These are phyloP conservation scores for Corvus moneduloides DNA, from an alignment of 2,113 vertebrate genomes.

Conservation along the genomic window DNA sequence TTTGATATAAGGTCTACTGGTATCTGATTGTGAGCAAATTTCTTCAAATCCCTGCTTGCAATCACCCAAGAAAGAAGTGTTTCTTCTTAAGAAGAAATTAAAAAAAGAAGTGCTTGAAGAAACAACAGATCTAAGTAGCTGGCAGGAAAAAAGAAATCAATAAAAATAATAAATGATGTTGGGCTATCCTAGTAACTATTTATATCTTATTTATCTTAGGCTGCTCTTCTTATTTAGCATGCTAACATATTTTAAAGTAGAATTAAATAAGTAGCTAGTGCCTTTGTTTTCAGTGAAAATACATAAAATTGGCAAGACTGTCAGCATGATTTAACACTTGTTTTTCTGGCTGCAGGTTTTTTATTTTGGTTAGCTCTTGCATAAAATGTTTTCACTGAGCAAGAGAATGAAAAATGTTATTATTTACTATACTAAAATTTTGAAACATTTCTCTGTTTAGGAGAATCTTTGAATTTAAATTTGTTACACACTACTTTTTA, in stretches of 20 bases:
- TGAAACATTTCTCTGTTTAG: neutral
- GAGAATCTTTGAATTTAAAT: neutral
- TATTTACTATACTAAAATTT: neutral
- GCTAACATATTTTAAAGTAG: conserved; percentile 37
- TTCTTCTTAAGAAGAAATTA: neutral
- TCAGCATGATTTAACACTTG: neutral
- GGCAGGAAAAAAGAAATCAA: neutral
- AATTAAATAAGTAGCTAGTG: neutral
- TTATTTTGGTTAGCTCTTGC: neutral
- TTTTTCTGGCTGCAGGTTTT: neutral
- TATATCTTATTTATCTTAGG: conserved; percentile 29
- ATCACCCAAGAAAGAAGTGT: neutral
- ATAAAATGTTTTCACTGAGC: neutral
- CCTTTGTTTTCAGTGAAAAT: conserved; percentile 10
- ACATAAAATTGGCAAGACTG: neutral
- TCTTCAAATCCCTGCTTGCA: conserved; percentile 36
- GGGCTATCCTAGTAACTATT: conserved; percentile 44
- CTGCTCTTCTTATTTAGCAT: neutral
- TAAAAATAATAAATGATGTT: conserved; percentile 26
- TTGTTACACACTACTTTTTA: neutral
- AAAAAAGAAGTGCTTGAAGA: conserved; percentile 43
- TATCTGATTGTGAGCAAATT: neutral
- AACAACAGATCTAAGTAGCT: neutral
- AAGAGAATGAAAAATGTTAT: neutral
- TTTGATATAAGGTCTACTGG: neutral